Evolutionary conservation across 2,888 invertebrate species (phyloP).

Genomic region (Rapana venosa): DNA sequence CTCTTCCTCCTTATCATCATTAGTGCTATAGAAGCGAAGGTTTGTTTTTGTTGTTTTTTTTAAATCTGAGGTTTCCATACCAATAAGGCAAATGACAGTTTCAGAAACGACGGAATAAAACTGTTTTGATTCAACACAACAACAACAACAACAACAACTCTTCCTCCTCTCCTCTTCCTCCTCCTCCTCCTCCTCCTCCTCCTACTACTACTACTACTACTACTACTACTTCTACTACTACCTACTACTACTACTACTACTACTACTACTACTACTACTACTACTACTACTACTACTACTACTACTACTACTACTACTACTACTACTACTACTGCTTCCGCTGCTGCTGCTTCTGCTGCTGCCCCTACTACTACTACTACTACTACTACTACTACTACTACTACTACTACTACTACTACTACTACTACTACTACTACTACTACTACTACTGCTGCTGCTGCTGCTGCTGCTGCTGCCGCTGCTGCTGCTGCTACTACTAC

Average conservation of each 20-base stretch:
- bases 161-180: no score
- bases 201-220: no score
- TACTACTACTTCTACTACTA: no score
- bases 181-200: slow-evolving; percentile 31
- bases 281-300: slow-evolving; percentile 42
- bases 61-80: background rate
- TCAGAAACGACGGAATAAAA: no score
- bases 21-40: no score
- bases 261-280: slow-evolving; percentile 43
- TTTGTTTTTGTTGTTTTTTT: background rate
- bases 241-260: no score
- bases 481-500: no score
- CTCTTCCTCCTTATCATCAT: background rate
- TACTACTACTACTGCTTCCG: slow-evolving; percentile 41
- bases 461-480: background rate
- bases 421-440: no score
- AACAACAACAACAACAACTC: no score
- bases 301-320: slow-evolving; percentile 38
- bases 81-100: no score
- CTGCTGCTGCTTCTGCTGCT: slow-evolving; percentile 40
- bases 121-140: no score
- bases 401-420: slow-evolving; percentile 34
- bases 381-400: slow-evolving; percentile 40
- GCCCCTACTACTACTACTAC: slow-evolving; percentile 38
- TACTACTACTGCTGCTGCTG: no score